These are phyloP conservation scores for Aplochiton taeniatus DNA, from an alignment of 2,797 vertebrate genomes.

Conservation along the genomic window DNA sequence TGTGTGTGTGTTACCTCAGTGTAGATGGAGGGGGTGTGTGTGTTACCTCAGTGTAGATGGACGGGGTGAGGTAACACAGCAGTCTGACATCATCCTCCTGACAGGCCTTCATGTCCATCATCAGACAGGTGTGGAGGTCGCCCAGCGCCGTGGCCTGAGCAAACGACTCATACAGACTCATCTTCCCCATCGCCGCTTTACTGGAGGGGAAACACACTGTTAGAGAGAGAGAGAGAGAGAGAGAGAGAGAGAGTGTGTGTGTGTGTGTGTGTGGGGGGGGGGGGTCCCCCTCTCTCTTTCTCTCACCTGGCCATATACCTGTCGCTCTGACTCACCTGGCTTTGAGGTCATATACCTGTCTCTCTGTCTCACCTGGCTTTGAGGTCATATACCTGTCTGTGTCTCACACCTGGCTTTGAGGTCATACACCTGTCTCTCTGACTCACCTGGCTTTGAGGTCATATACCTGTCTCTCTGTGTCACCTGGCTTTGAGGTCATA, in stretches of 20 bases:
- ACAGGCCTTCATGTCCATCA: constrained; percentile 99
- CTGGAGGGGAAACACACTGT: constrained; percentile 71
- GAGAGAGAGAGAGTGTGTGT: neutral
- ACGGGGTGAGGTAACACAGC: constrained; percentile 95
- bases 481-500: neutral
- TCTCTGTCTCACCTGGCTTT: neutral
- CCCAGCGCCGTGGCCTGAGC: constrained; percentile 94
- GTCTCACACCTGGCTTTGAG: constrained; percentile 58
- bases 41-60: constrained; percentile 89
- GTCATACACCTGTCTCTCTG: no score
- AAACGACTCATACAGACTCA: constrained; percentile 95
- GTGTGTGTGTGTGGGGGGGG: neutral
- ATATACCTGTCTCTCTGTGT: no score
- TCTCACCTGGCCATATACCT: neutral
- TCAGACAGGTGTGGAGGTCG: constrained; percentile 92
- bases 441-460: no score
- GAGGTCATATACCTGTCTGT: no score
- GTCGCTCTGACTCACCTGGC: constrained; percentile 34
- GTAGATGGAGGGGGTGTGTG: neutral
- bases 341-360: constrained; percentile 78
- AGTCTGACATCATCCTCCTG: constrained; percentile 93
- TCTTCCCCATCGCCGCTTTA: constrained; percentile 94
- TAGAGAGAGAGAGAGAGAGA: neutral
- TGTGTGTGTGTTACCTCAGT: neutral
- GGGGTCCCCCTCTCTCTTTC: neutral